Conservation (phyloP, 2,888 invertebrate genomes). For the Schrankia costaestrigalis region DNA sequence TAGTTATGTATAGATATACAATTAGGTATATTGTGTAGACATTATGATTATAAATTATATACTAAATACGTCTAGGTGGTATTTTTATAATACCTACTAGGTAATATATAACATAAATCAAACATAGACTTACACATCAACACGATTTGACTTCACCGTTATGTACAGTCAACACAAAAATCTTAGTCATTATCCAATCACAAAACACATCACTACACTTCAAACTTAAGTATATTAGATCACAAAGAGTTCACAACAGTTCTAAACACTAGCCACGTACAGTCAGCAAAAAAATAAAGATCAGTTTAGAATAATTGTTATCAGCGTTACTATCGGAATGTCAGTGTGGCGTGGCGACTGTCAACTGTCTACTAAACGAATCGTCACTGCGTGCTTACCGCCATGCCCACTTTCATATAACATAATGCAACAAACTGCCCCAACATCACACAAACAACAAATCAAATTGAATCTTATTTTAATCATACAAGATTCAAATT, state of each 20-base stretch:
- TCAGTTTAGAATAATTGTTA: conserved; percentile 70
- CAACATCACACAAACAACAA: conserved; percentile 25
- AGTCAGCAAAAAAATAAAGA: conserved; percentile 66
- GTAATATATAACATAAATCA: conserved; percentile 4
- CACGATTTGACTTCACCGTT: conserved; percentile 13
- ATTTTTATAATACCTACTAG: too few relatives aligned
- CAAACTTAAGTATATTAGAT: conserved; percentile 28
- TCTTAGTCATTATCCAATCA: conserved; percentile 52
- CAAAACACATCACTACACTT: conserved; percentile 36
- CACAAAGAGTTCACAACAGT: conserved; percentile 34
- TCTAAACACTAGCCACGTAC: conserved; percentile 44
- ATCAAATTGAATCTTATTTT: conserved; percentile 23
- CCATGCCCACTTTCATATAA: conserved; percentile 74
- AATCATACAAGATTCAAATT: conserved; percentile 22
- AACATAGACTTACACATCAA: conserved; percentile 27
- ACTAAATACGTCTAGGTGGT: too few relatives aligned
- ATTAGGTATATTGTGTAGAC: too few relatives aligned
- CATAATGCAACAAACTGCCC: conserved; percentile 21
- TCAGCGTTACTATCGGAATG: conserved; percentile 77
- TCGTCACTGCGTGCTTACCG: conserved; percentile 75
- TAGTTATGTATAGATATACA: too few relatives aligned
- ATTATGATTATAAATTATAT: too few relatives aligned
- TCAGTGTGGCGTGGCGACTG: conserved; percentile 80
- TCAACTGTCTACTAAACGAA: conserved; percentile 81
- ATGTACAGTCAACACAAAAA: conserved; percentile 39